A percentile compares a stretch with the other conserved stretches of the same genome.
These are phyloP conservation scores for Leptinotarsa rubiginosa DNA, from an alignment of 2,888 invertebrate genomes.

Conservation along the genomic window DNA sequence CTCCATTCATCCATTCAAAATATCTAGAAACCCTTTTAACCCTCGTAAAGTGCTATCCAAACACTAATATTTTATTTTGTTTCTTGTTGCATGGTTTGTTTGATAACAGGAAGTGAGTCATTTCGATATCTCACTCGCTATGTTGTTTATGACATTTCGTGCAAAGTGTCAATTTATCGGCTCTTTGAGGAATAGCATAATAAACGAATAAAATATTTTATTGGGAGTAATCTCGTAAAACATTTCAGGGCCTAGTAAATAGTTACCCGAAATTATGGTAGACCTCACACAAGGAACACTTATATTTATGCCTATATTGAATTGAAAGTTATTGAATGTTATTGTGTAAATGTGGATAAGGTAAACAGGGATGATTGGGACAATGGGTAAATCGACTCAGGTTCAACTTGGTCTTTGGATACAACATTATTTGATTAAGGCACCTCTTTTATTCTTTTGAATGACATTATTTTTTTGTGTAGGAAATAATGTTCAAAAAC, in stretches of 20 bases:
- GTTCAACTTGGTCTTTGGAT: no score
- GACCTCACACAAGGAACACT: not conserved
- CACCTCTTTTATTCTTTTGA: no score
- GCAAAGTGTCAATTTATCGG: constrained; percentile 14
- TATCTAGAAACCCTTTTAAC: constrained; percentile 1
- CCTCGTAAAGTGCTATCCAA: not conserved
- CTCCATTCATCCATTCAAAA: not conserved
- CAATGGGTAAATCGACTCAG: no score
- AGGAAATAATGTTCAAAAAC: no score
- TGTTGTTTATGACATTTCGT: not conserved
- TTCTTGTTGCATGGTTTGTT: not conserved
- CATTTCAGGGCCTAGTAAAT: not conserved
- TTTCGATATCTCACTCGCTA: not conserved
- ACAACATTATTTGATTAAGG: no score
- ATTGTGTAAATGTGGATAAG: no score
- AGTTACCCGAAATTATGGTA: not conserved
- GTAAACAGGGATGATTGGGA: no score
- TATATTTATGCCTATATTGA: no score
- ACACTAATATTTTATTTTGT: constrained; percentile 3
- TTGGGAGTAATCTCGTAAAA: not conserved
- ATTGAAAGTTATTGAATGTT: no score
- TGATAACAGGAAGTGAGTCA: constrained; percentile 1
- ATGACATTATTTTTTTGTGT: no score
- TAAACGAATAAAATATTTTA: constrained; percentile 10
- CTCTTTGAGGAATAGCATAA: not conserved